Evolutionary conservation across 1,140 invertebrate genomes (phyloP), one percentile per base, ranked within the genome.

Genomic region (Monochamus saltuarius): DNA sequence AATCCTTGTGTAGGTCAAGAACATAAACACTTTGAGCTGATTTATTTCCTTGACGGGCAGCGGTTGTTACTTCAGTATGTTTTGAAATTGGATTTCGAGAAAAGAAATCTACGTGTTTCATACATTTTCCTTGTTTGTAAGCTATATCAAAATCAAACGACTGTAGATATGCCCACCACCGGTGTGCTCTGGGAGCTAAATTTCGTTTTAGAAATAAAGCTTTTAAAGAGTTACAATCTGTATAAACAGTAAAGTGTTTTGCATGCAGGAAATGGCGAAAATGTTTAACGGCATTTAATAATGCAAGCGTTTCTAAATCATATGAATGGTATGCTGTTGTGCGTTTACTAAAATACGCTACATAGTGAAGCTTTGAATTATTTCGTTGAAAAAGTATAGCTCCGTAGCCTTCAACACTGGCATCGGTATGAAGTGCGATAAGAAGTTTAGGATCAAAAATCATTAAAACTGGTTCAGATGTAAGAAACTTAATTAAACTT

Each of bases 131-230:
- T 0, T 71, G 17, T 8, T n/a, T n/a, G n/a, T n/a, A n/a, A n/a
- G n/a, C n/a, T n/a, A n/a, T n/a, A n/a, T 50, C 14, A 36, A 74
- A 73, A 38, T 73, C 64, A 19, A 71, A 71, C 8, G 62, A 22
- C 60, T 76, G 69, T 59, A 74, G 54, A 62, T 49, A 71, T 8
- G 68, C 61, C 70, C 73, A 76, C 70, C 73, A 77, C n/a, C 72
- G 49, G 49, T 75, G 66, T 1, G 67, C 73, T 17, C 75, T 46
- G 0, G 76, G 73, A 0, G 57, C 64, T 62, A 77, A 66, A 64
- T 74, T 58, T 66, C 64, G 66, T 66, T 70, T 73, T 61, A 64
- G 71, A 58, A 36, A 13, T 0, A 69, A 66, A 61, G 62, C 67
- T 68, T 58, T 75, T 58, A 69, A 67, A 38, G 45, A 78, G 46